Percentiles rank a stretch among this genome's conserved stretches.
Conservation (phyloP, 2,113 vertebrate genomes). For the Dolichotis patagonum region DNA sequence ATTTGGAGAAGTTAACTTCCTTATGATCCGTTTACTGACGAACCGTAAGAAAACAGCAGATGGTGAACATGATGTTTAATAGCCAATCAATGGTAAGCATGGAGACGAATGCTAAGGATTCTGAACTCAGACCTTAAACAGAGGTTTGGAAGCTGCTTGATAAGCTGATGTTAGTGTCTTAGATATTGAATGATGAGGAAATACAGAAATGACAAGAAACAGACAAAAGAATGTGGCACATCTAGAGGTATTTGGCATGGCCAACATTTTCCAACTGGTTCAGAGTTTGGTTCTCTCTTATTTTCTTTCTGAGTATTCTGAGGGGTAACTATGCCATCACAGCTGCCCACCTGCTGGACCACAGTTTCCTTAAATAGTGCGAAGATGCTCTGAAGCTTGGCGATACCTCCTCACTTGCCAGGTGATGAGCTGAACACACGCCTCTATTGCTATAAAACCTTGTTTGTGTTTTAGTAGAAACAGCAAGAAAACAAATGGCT, state of each 20-base stretch:
- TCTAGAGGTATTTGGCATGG: not conserved
- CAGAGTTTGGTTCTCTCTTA: not conserved
- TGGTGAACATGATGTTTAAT: not conserved
- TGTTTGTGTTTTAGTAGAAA: not conserved
- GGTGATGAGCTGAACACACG: not conserved
- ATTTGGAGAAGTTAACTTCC: not conserved
- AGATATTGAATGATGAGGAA: not conserved
- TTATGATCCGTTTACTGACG: not conserved
- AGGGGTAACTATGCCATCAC: not conserved
- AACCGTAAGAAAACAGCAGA: not conserved
- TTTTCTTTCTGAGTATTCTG: not conserved
- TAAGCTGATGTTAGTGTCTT: not conserved
- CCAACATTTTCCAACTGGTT: not conserved
- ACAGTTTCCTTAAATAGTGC: not conserved
- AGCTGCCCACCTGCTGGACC: not conserved
- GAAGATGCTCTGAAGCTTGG: not conserved
- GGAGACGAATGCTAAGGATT: not conserved
- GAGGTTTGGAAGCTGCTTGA: not conserved
- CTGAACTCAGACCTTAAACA: not conserved
- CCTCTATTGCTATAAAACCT: not conserved
- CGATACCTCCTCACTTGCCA: not conserved
- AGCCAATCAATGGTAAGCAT: not conserved
- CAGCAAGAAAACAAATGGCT: not conserved
- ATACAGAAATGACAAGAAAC: not conserved
- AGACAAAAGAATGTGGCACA: not conserved